A percentile compares a stretch with the other conserved stretches of the same genome.
Evolutionary conservation across 2,113 vertebrate species (phyloP).

Genomic region (Pluvialis apricaria): DNA sequence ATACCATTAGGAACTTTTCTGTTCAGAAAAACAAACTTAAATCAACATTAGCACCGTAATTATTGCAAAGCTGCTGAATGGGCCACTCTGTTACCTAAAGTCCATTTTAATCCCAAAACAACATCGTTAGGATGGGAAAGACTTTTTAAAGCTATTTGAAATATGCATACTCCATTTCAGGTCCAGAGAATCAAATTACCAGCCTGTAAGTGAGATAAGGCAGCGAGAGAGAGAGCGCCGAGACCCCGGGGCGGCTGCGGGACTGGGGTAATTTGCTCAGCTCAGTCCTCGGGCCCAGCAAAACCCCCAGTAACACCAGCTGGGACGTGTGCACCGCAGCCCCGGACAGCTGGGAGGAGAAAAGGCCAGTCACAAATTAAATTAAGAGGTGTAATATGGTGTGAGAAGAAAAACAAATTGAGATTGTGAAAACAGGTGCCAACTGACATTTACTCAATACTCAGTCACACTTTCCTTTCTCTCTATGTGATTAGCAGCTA

Average conservation of each 20-base stretch:
- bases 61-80: slow-evolving; percentile 15
- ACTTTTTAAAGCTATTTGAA: slow-evolving; percentile 51
- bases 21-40: slow-evolving; percentile 13
- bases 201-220: slow-evolving; percentile 28
- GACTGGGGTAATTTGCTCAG: slow-evolving; percentile 72
- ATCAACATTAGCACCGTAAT: slow-evolving; percentile 2
- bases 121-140: slow-evolving; percentile 59
- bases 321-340: slow-evolving; percentile 63
- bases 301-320: slow-evolving; percentile 64
- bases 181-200: slow-evolving; percentile 44
- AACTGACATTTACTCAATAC: slow-evolving; percentile 62
- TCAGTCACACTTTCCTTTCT: slow-evolving; percentile 68
- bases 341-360: slow-evolving; percentile 69
- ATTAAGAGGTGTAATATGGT: slow-evolving; percentile 73
- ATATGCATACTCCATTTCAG: slow-evolving; percentile 31
- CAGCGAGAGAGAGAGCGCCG: not conserved
- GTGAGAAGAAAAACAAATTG: slow-evolving; percentile 76
- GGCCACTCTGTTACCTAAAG: not conserved
- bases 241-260: too few species aligned
- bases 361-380: slow-evolving; percentile 69
- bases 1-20: not conserved
- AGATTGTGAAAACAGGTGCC: slow-evolving; percentile 87
- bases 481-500: slow-evolving; percentile 66
- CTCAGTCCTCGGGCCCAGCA: slow-evolving; percentile 40
- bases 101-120: slow-evolving; percentile 54